Evolutionary conservation across 1,140 invertebrate species (phyloP).

Genomic region (Bombus balteatus): DNA sequence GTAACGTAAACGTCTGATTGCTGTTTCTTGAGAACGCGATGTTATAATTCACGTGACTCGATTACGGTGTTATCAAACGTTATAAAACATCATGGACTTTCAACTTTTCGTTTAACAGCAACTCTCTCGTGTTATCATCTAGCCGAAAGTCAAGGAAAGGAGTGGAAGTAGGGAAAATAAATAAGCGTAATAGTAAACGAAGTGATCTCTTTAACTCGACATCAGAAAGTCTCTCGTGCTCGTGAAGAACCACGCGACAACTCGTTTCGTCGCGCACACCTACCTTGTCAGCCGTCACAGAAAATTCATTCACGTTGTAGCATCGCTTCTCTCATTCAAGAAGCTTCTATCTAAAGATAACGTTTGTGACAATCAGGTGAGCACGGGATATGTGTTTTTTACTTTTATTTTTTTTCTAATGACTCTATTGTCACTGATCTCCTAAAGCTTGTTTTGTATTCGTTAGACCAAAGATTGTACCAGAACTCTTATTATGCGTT

Average conservation of each 20-base stretch:
- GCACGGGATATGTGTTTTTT: background rate
- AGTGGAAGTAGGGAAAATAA: conserved; percentile 38
- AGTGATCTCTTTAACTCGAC: conserved; percentile 20
- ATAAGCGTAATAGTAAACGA: conserved; percentile 16
- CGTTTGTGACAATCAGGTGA: conserved; percentile 21
- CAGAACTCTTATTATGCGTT: too few relatives aligned
- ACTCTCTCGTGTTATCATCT: background rate
- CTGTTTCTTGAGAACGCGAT: background rate
- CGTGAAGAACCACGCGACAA: conserved; percentile 2
- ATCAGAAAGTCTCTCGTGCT: conserved; percentile 25
- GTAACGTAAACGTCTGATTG: background rate
- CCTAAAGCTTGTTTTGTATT: background rate
- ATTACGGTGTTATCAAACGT: conserved; percentile 3
- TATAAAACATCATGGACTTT: conserved; percentile 44
- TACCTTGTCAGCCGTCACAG: background rate
- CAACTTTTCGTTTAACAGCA: conserved; percentile 23
- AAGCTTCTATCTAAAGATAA: background rate
- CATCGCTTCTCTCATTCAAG: conserved; percentile 2
- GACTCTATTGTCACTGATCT: too few relatives aligned
- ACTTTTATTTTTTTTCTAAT: background rate
- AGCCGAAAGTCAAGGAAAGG: background rate
- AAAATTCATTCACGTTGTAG: conserved; percentile 22
- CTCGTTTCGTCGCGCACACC: background rate
- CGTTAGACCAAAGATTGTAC: background rate
- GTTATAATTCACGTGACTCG: conserved; percentile 5